These are phyloP conservation scores for Lysandra bellargus DNA, from an alignment of 2,888 invertebrate species.

Conservation along the genomic window DNA sequence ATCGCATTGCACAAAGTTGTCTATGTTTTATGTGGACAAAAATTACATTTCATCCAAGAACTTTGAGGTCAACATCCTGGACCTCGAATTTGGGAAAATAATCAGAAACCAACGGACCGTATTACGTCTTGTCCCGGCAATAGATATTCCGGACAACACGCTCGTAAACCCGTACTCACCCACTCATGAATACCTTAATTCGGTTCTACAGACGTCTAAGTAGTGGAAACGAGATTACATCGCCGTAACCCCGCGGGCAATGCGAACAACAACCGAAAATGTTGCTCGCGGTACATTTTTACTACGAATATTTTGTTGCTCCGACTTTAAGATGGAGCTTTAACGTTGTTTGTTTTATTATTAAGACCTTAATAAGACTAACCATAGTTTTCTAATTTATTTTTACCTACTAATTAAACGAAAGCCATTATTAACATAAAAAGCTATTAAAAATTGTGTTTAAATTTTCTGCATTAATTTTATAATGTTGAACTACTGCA, in stretches of 20 bases:
- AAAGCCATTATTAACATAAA: too few species aligned
- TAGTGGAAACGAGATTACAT: slow-evolving; percentile 51
- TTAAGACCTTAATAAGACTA: too few species aligned
- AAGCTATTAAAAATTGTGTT: too few species aligned
- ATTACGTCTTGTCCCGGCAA: slow-evolving; percentile 19
- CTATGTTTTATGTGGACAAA: too few species aligned
- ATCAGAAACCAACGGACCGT: slow-evolving; percentile 20
- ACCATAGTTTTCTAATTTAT: too few species aligned
- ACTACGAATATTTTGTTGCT: neutral
- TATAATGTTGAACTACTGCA: too few species aligned
- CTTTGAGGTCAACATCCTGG: slow-evolving; percentile 42
- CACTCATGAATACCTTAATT: slow-evolving; percentile 76
- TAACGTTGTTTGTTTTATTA: neutral
- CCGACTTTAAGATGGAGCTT: neutral
- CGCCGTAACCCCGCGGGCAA: slow-evolving; percentile 24
- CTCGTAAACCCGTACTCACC: slow-evolving; percentile 73
- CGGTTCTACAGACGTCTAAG: slow-evolving; percentile 70
- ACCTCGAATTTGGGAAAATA: slow-evolving; percentile 45
- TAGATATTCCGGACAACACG: slow-evolving; percentile 46
- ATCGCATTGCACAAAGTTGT: neutral
- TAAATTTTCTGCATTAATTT: too few species aligned
- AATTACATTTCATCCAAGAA: neutral
- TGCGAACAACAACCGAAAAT: slow-evolving; percentile 21
- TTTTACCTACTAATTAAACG: too few species aligned
- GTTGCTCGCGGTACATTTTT: neutral